These are phyloP conservation scores for Thamnaconus septentrionalis DNA, from an alignment of 2,113 vertebrate species.

Conservation along the genomic window DNA sequence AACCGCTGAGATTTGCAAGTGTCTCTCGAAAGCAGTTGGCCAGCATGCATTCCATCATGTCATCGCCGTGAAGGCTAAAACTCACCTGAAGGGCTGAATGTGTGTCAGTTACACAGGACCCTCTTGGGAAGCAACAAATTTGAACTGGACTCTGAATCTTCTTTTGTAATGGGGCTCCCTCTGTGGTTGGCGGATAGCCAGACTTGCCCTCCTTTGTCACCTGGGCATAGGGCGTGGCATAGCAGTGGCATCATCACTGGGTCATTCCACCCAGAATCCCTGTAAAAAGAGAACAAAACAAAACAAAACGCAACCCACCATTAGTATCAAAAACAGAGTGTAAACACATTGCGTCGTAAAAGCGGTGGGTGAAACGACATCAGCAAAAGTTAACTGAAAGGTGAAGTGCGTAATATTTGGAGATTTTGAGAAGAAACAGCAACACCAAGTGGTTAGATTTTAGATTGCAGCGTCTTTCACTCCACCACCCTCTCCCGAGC, in stretches of 20 bases:
- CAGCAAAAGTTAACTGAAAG: too few species aligned
- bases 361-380: background rate
- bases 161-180: slow-evolving; percentile 55
- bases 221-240: slow-evolving; percentile 52
- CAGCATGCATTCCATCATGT: too few species aligned
- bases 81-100: slow-evolving; percentile 60
- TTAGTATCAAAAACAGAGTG: background rate
- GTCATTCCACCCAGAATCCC: slow-evolving; percentile 67
- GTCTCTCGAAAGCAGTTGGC: background rate
- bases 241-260: slow-evolving; percentile 67
- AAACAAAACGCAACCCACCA: background rate
- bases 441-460: too few species aligned
- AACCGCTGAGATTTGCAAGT: background rate
- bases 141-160: slow-evolving; percentile 42
- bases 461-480: too few species aligned
- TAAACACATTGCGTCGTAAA: background rate
- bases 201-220: slow-evolving; percentile 62
- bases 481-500: too few species aligned
- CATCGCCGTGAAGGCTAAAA: background rate
- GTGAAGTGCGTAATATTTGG: too few species aligned
- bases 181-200: slow-evolving; percentile 58
- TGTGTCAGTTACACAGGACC: slow-evolving; percentile 60
- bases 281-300: slow-evolving; percentile 22
- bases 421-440: too few species aligned
- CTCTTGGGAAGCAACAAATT: slow-evolving; percentile 41